phyloP scores from a whole-genome alignment of 2,888 invertebrate species.

The Andricus curvator region DNA sequence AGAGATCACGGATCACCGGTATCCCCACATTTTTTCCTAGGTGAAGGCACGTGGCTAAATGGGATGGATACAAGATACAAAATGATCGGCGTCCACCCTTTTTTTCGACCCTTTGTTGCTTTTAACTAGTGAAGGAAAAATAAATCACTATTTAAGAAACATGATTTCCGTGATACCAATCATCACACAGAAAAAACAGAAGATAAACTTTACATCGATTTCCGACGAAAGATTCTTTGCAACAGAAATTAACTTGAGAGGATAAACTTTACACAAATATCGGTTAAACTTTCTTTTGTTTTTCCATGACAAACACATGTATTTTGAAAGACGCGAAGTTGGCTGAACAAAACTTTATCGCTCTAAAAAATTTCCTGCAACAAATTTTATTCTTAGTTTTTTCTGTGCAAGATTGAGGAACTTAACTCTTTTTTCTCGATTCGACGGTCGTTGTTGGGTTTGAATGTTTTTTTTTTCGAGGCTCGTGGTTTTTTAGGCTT shows the following conservation, averaged over 20 bases:
- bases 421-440: constrained; percentile 20
- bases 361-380: too few relatives aligned
- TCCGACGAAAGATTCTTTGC: too few relatives aligned
- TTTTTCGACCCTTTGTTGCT: constrained; percentile 24
- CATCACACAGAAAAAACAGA: too few relatives aligned
- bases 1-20: constrained; percentile 11
- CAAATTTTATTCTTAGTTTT: too few relatives aligned
- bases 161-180: constrained; percentile 24
- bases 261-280: too few relatives aligned
- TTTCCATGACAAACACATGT: too few relatives aligned
- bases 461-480: background rate
- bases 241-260: too few relatives aligned
- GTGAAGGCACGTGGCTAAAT: constrained; percentile 47
- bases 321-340: too few relatives aligned
- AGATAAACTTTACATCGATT: too few relatives aligned
- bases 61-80: background rate
- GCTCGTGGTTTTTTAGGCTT: background rate
- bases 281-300: too few relatives aligned
- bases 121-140: background rate
- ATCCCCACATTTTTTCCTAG: constrained; percentile 22
- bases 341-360: too few relatives aligned
- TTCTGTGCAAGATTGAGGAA: background rate
- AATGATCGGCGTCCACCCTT: background rate
- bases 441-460: background rate
- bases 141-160: background rate